phyloP scores from a whole-genome alignment of 2,113 vertebrate species.

The Pongo pygmaeus region DNA sequence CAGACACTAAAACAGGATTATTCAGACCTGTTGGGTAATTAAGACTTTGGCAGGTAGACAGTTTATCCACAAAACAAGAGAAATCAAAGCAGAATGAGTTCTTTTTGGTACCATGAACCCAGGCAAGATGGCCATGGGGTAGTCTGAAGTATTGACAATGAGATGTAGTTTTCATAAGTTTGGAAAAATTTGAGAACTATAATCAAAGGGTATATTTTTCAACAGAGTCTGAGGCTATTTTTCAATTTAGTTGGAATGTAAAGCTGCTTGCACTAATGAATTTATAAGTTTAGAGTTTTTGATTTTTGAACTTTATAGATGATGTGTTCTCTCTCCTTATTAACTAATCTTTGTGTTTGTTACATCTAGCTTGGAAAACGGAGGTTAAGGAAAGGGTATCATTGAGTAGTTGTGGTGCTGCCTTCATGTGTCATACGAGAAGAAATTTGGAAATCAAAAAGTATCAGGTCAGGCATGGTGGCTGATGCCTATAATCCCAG shows the following conservation, averaged over 20 bases:
- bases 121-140: not conserved
- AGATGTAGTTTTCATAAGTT: not conserved
- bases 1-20: not conserved
- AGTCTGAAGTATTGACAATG: not conserved
- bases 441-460: not conserved
- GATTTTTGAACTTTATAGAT: not conserved
- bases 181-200: not conserved
- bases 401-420: not conserved
- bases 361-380: not conserved
- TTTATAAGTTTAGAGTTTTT: not conserved
- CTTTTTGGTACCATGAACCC: not conserved
- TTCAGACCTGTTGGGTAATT: not conserved
- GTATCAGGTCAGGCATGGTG: no score
- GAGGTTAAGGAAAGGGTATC: not conserved
- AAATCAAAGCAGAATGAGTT: not conserved
- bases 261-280: not conserved
- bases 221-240: not conserved
- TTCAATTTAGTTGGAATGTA: not conserved
- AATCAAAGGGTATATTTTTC: not conserved
- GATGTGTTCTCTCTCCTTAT: not conserved
- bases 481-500: no score
- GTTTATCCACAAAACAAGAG: not conserved
- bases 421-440: not conserved
- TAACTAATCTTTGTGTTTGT: not conserved
- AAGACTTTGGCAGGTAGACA: not conserved